Evolutionary conservation across 2,797 vertebrate genomes (phyloP), one percentile per base, ranked within the genome.

Genomic region (Lagocephalus sceleratus): DNA sequence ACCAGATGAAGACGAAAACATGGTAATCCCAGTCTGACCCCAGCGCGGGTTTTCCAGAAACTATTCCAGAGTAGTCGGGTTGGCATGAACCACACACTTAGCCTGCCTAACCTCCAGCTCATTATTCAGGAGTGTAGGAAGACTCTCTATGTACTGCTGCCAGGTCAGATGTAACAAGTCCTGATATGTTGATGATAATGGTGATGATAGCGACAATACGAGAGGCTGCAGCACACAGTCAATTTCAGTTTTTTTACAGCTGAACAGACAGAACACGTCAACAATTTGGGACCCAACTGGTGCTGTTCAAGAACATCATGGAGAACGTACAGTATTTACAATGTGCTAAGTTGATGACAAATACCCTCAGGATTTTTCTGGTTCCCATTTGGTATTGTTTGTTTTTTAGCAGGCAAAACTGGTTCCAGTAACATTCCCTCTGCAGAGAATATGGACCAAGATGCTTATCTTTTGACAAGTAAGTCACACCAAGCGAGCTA

Each of bases 1-100:
- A 88, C 86, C 82, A 86, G 85, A 85, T 89, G 90, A 89, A 90
- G 87, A 88, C 85, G 73, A 89, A 89, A 89, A 87, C 87, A 88
- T 84, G 83, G 87, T 89, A 89, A 91, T 89, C 87, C 32, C 85
- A 88, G 90, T 85, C 86, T 86, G 87, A 89, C 82, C 87, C 87
- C 81, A 73, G 76, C 86, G 85, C 87, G 88, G 82, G 89, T 87
- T 85, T 88, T 85, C 85, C 86, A 87, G 79, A 85, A 87, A 85
- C 86, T 87, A 87, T 85, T 70, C 82, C 81, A 81, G 82, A 78
- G 78, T 73, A 74, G 79, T 45, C 79, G 73, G 80, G 76, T 86
- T 88, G 87, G 87, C 86, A 85, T 87, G 84, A 86, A 86, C 82
- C 88, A 89, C 82, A 76, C 84, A 88, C 86, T 88, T 87, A 89